These are phyloP conservation scores for Lamellibrachia luymesi DNA, from an alignment of 1,140 invertebrate species.

Conservation along the genomic window DNA sequence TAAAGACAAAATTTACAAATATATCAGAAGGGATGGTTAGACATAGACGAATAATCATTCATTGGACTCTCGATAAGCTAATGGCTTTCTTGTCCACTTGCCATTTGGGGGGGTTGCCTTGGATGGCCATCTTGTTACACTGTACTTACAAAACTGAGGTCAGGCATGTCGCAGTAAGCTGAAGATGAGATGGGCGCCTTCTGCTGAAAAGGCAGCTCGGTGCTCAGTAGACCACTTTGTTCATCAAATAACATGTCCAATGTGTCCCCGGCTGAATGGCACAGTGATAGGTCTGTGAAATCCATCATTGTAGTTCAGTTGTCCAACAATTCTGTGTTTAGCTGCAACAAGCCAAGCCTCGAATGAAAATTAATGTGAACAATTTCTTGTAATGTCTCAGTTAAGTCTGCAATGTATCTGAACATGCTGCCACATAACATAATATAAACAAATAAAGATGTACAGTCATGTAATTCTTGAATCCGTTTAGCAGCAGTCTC, in stretches of 20 bases:
- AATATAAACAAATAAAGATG: too few relatives aligned
- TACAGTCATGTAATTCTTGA: too few relatives aligned
- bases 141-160: not conserved
- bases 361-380: not conserved
- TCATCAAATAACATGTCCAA: not conserved
- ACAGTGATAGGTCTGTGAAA: not conserved
- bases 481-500: too few relatives aligned
- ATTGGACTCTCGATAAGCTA: too few relatives aligned
- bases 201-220: not conserved
- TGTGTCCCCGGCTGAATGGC: not conserved
- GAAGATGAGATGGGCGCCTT: not conserved
- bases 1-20: too few relatives aligned
- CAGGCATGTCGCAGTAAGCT: not conserved
- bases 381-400: not conserved
- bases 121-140: not conserved
- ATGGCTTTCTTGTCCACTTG: too few relatives aligned
- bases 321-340: not conserved
- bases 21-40: too few relatives aligned
- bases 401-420: too few relatives aligned
- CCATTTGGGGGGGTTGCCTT: too few relatives aligned
- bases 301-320: not conserved
- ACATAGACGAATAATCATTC: too few relatives aligned
- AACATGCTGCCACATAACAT: too few relatives aligned
- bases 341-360: not conserved
- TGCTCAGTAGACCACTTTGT: not conserved